A percentile compares a stretch with the other conserved stretches of the same genome.
Conservation (phyloP, 1,140 invertebrate species). For the Coptotermes formosanus region DNA sequence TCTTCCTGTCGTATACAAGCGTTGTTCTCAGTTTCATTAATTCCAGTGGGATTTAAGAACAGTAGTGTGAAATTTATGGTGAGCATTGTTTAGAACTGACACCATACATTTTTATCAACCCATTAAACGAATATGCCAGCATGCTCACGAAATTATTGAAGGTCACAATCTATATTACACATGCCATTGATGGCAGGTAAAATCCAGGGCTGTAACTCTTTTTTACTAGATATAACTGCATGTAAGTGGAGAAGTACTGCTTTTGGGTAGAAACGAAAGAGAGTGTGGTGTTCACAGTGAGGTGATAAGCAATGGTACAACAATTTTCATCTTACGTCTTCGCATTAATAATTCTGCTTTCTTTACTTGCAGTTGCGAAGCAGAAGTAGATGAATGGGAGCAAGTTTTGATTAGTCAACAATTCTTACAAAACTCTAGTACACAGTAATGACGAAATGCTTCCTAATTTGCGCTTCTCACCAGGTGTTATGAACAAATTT, state of each 20-base stretch:
- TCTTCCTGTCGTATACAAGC: not conserved
- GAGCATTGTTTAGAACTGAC: not conserved
- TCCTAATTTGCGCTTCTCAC: no score
- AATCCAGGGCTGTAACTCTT: not conserved
- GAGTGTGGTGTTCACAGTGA: not conserved
- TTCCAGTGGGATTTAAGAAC: not conserved
- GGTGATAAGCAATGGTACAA: not conserved
- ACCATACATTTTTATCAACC: not conserved
- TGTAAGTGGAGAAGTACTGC: not conserved
- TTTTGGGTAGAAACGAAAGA: not conserved
- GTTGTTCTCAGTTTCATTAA: not conserved
- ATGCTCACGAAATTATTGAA: not conserved
- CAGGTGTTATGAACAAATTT: no score
- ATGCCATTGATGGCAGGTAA: not conserved
- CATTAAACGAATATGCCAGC: not conserved
- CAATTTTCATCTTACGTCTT: not conserved
- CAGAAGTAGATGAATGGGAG: no score
- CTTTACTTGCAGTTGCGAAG: no score
- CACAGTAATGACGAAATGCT: no score
- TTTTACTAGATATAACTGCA: not conserved
- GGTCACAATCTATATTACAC: not conserved
- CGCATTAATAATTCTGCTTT: not conserved
- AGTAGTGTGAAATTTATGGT: not conserved
- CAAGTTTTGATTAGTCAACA: no score
- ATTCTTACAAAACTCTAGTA: no score